Percentiles rank a stretch among this genome's conserved stretches.
phyloP scores from a whole-genome alignment of 2,888 invertebrate species.

The Apodemia duryi region DNA sequence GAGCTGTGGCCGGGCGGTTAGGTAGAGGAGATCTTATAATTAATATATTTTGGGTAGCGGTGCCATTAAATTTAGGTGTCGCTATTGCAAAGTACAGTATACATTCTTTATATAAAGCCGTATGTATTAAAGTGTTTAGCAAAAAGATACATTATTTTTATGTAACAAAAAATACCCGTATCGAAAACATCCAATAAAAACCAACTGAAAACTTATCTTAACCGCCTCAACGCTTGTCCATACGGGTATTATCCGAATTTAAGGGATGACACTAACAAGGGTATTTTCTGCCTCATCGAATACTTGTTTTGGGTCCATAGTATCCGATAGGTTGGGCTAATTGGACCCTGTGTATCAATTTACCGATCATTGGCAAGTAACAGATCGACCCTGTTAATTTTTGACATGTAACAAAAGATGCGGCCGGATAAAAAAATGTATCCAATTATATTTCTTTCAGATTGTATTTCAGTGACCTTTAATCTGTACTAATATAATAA shows the following conservation, averaged over 20 bases:
- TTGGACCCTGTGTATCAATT: conserved; percentile 27
- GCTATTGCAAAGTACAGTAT: no score
- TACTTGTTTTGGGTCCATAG: conserved; percentile 21
- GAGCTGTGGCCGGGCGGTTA: no score
- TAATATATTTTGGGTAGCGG: no score
- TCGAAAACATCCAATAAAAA: conserved; percentile 14
- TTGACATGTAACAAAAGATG: background rate
- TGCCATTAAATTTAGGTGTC: no score
- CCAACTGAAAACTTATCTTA: conserved; percentile 37
- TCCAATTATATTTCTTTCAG: background rate
- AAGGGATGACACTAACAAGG: conserved; percentile 68
- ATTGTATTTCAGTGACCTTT: background rate
- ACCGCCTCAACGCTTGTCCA: conserved; percentile 55
- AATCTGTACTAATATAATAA: no score
- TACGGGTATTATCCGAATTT: conserved; percentile 60
- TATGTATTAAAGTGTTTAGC: background rate
- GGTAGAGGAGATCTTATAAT: no score
- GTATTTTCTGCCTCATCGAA: conserved; percentile 52
- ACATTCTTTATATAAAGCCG: background rate
- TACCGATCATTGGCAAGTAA: conserved; percentile 20
- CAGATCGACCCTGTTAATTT: conserved; percentile 10
- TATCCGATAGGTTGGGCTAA: conserved; percentile 26
- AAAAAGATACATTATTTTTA: background rate
- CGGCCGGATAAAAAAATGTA: background rate
- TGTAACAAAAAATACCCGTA: conserved; percentile 6